Evolutionary conservation across 2,113 vertebrate species (phyloP), one percentile per base, ranked within the genome.

Genomic region (Corythaeola cristata): DNA sequence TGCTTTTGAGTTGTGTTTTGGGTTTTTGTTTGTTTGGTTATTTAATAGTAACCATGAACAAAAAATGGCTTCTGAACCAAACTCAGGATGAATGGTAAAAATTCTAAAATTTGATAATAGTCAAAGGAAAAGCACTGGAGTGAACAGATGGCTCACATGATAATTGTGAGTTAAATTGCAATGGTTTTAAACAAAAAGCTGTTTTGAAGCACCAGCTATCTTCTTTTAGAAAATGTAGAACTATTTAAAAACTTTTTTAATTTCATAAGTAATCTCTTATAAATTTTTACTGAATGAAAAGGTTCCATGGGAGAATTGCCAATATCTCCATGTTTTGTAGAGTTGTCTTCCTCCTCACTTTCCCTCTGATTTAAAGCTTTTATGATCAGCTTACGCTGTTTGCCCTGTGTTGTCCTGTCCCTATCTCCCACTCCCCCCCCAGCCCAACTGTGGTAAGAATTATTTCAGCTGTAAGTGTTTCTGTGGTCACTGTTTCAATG

Each of bases 161-260:
- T 53, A 75, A 75, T 53, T 78, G 49, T 69, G 49, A 59, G 49
- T 59, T 90, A 63, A 47, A 12, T 87, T 83, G 52, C 12, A 44
- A 20, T 27, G 26, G 37, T 82, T 78, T 71, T 55, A 69, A 82
- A 52, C 23, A 79, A 26, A 50, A 68, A 56, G 16, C 22, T 84
- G 6, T 67, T 87, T 35, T 94, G 67, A 75, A 64, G 33, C 14
- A 39, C 22, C 22, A 67, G 18, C 41, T 71, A 79, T 10, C 9
- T 87, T 79, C 16, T 23, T 52, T 74, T 69, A 23, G 30, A 47
- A 75, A 87, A 50, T 28, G 15, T 73, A 69, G 19, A 78, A 44
- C 7, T 1, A 37, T 15, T 53, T 53, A 0, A 28, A 50, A 58
- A 53, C 18, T 23, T 32, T 9, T 8, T 17, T 2, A 9, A 39